Base-by-base conservation (phyloP, 2,113 vertebrate genomes). In the Dicrurus megarhynchus region DNA sequence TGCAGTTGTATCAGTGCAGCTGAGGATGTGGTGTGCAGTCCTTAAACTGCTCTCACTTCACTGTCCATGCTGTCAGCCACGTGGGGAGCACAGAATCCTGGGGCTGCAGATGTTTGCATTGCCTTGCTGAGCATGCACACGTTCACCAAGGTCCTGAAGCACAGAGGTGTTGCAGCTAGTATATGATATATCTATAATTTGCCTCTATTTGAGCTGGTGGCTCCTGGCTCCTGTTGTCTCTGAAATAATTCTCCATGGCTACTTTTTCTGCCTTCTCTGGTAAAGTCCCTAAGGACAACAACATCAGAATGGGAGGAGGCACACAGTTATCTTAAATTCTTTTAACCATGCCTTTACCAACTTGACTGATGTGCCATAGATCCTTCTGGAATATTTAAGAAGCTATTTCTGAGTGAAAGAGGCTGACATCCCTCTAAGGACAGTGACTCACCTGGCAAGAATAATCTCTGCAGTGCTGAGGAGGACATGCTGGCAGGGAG, bases 401-500 rank as follows among this genome's bases (percentile, higher is more conserved):
- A 84, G 46, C 39, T 81, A 2, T 87, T 96, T 81, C 61, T 92
- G 57, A 46, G 56, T 71, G 75, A 61, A 46, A 32, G 80, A 59
- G 55, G 35, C 87, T 95, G 91, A 53, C 81, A 89, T 47, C 49
- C 41, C 74, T 89, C 28, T 33, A 8, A 89, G 91, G 84, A 28
- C 91, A 78, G 77, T 91, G 89, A 82, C 60, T 95, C 91, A 93
- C 69, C 56, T 95, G 61, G 44, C 52, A 91, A 20, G 65, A 75
- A 56, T 75, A 67, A 56, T 32, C 30, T 8, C 50, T 56, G 47
- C 89, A 41, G 46, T 28, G 47, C 73, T 91, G 49, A 49, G 89
- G 59, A 27, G 80, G 52, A 28, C 37, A 6, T 16, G 75, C 5
- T n/a, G 83, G 42, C 85, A 90, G 59, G 55, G 59, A 60, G 79